Conservation (phyloP, 2,888 invertebrate species). For the Xestobium rufovillosum region DNA sequence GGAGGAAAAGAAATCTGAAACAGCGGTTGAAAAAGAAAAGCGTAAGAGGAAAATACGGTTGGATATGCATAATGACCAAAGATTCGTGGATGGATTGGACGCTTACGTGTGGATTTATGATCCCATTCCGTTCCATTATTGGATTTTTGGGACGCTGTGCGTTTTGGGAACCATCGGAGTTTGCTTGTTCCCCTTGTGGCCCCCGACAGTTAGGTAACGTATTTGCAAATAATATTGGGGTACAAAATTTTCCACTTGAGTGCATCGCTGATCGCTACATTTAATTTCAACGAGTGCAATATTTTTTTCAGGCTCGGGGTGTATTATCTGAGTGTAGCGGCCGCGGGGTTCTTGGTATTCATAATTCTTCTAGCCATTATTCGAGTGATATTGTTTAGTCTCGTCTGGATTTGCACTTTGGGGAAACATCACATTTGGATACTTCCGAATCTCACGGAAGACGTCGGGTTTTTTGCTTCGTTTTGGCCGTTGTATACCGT, state of each 20-base stretch:
- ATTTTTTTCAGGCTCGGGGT: constrained; percentile 68
- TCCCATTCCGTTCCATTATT: constrained; percentile 90
- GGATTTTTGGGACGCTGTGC: constrained; percentile 83
- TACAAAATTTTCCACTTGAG: background rate
- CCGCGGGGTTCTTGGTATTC: constrained; percentile 89
- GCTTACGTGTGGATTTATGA: constrained; percentile 99
- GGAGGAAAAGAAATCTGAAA: constrained; percentile 46
- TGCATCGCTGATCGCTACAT: constrained; percentile 12
- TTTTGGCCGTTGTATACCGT: constrained; percentile 96
- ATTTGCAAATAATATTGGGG: background rate
- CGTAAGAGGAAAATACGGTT: constrained; percentile 86
- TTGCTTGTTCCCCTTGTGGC: constrained; percentile 99
- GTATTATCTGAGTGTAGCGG: constrained; percentile 92
- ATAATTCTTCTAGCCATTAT: constrained; percentile 86
- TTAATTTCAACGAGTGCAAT: constrained; percentile 4
- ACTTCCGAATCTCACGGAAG: constrained; percentile 97
- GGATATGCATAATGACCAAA: constrained; percentile 95
- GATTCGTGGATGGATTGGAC: constrained; percentile 88
- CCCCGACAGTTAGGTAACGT: constrained; percentile 71
- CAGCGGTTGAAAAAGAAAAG: constrained; percentile 49
- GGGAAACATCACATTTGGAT: constrained; percentile 95
- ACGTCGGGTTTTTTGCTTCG: constrained; percentile 97
- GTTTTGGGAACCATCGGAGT: constrained; percentile 91
- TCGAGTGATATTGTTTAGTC: constrained; percentile 83
- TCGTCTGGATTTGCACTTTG: constrained; percentile 80